A percentile compares a stretch with the other conserved stretches of the same genome.
Evolutionary conservation across 2,888 invertebrate genomes (phyloP).

Genomic region (Bombyx huttoni): DNA sequence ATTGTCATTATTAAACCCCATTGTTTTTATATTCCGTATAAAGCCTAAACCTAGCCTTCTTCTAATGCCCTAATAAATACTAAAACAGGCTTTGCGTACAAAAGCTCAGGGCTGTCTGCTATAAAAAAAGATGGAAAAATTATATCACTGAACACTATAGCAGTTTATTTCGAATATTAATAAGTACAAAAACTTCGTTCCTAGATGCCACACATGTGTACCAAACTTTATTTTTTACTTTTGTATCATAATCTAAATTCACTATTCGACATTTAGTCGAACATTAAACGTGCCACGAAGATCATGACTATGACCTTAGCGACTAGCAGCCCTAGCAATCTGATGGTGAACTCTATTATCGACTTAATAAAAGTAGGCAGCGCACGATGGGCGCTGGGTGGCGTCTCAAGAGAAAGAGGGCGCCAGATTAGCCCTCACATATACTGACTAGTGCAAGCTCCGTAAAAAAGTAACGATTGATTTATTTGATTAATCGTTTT

Average conservation of each 20-base stretch:
- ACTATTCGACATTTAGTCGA: background rate
- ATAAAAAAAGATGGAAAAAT: background rate
- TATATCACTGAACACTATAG: too few species aligned
- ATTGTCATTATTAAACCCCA: slow-evolving; percentile 52
- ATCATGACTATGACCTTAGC: background rate
- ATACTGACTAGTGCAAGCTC: background rate
- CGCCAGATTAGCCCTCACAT: background rate
- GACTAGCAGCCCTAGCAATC: slow-evolving; percentile 6
- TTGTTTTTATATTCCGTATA: slow-evolving; percentile 55
- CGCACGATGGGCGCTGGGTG: slow-evolving; percentile 19
- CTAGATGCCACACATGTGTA: too few species aligned
- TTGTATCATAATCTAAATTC: background rate
- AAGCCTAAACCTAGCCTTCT: slow-evolving; percentile 37
- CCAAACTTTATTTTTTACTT: background rate
- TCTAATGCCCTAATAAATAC: slow-evolving; percentile 56
- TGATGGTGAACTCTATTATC: slow-evolving; percentile 39
- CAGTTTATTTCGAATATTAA: too few species aligned
- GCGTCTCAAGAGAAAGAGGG: background rate
- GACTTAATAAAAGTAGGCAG: slow-evolving; percentile 46
- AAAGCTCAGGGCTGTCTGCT: slow-evolving; percentile 1
- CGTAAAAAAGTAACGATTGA: background rate
- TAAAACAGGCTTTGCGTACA: slow-evolving; percentile 34
- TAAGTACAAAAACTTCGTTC: too few species aligned
- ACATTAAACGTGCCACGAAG: background rate
- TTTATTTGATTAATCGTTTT: background rate